Conservation (phyloP, 2,113 vertebrate species). For the Pituophis catenifer region DNA sequence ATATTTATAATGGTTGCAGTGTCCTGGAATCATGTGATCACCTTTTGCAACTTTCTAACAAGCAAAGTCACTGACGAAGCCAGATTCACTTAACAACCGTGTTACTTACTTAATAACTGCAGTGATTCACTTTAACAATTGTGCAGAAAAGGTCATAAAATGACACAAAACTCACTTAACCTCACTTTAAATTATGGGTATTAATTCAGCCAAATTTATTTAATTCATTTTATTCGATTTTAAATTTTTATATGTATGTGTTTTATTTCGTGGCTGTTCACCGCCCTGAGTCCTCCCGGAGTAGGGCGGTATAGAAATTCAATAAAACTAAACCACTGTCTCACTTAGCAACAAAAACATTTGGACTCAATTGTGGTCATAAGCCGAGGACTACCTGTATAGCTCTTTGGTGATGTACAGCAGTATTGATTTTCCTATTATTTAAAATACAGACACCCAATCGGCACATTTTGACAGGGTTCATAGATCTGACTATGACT, state of each 20-base stretch:
- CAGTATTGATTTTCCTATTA: background rate
- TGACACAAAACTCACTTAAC: background rate
- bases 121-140: background rate
- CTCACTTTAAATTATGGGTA: too few relatives aligned
- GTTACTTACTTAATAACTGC: background rate
- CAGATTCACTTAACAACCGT: background rate
- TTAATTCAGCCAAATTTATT: too few relatives aligned
- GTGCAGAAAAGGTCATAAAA: background rate
- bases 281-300: too few relatives aligned
- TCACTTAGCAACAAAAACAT: too few relatives aligned
- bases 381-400: background rate
- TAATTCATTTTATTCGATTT: too few relatives aligned
- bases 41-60: background rate
- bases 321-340: too few relatives aligned
- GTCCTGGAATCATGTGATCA: background rate
- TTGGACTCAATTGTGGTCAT: too few relatives aligned
- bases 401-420: background rate
- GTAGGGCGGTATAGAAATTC: too few relatives aligned
- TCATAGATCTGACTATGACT: background rate
- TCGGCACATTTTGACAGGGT: background rate
- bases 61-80: background rate
- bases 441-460: background rate
- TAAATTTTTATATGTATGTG: too few relatives aligned
- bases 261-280: too few relatives aligned
- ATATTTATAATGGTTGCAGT: background rate